A percentile compares a stretch with the other conserved stretches of the same genome.
These are phyloP conservation scores for Drosophila lutescens DNA, from an alignment of 2,888 invertebrate species.

Conservation along the genomic window DNA sequence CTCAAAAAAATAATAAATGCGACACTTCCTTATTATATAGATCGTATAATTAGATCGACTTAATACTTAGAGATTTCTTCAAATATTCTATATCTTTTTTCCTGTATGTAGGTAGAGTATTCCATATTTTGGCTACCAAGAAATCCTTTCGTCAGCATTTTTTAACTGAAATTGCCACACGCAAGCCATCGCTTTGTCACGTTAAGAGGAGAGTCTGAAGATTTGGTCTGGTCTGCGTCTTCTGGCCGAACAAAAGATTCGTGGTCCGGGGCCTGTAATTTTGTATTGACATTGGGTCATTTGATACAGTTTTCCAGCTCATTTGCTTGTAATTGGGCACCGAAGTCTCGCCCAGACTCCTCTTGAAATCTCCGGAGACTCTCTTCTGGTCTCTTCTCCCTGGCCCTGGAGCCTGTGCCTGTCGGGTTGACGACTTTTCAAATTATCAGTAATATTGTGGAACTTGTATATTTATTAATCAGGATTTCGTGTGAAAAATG, in stretches of 20 bases:
- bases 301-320: constrained; percentile 85
- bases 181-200: constrained; percentile 84
- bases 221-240: constrained; percentile 47
- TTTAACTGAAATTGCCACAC: constrained; percentile 84
- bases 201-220: constrained; percentile 55
- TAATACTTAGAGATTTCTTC: too few relatives aligned
- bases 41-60: too few relatives aligned
- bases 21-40: too few relatives aligned
- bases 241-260: constrained; percentile 54
- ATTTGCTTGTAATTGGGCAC: constrained; percentile 85
- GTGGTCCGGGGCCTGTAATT: constrained; percentile 67
- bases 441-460: constrained; percentile 75
- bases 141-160: constrained; percentile 33
- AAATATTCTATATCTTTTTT: not conserved
- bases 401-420: constrained; percentile 47
- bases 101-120: constrained; percentile 34
- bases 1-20: too few relatives aligned
- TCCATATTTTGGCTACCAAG: constrained; percentile 25
- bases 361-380: constrained; percentile 51
- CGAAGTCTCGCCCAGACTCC: constrained; percentile 71
- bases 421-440: constrained; percentile 78
- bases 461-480: constrained; percentile 75
- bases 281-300: constrained; percentile 82
- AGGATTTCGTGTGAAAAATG: constrained; percentile 83
- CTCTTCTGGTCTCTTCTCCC: constrained; percentile 11